These are phyloP conservation scores for Epinephelus coioides DNA, from an alignment of 2,797 vertebrate species.

Conservation along the genomic window DNA sequence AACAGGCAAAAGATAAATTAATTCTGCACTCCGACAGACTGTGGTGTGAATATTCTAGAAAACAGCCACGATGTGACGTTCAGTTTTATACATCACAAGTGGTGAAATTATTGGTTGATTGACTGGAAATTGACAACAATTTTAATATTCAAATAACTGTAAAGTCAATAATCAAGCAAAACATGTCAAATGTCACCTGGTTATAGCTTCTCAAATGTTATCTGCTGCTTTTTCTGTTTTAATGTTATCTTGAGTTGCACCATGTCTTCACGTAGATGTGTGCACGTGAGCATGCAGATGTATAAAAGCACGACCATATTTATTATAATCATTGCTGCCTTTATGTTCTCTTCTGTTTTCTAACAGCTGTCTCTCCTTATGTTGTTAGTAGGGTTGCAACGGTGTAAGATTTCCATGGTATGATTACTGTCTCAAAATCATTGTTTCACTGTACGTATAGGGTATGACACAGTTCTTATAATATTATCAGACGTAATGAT, in stretches of 20 bases:
- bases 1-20: constrained; percentile 12
- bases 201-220: too few relatives aligned
- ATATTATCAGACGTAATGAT: too few relatives aligned
- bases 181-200: too few relatives aligned
- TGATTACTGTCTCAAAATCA: too few relatives aligned
- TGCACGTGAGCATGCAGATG: not conserved
- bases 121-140: not conserved
- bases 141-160: not conserved
- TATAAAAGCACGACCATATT: not conserved
- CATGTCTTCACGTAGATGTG: too few relatives aligned
- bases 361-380: too few relatives aligned
- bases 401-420: too few relatives aligned
- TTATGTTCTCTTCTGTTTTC: too few relatives aligned
- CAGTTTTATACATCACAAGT: too few relatives aligned
- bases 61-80: not conserved
- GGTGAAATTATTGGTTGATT: not conserved
- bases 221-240: not conserved
- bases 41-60: constrained; percentile 2
- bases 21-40: not conserved
- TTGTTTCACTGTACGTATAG: too few relatives aligned
- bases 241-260: not conserved
- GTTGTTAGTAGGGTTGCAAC: not conserved
- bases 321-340: not conserved
- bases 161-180: not conserved
- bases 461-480: too few relatives aligned